Base-by-base conservation (phyloP, 2,888 invertebrate species). In the Chromoteleia sp. region DNA sequence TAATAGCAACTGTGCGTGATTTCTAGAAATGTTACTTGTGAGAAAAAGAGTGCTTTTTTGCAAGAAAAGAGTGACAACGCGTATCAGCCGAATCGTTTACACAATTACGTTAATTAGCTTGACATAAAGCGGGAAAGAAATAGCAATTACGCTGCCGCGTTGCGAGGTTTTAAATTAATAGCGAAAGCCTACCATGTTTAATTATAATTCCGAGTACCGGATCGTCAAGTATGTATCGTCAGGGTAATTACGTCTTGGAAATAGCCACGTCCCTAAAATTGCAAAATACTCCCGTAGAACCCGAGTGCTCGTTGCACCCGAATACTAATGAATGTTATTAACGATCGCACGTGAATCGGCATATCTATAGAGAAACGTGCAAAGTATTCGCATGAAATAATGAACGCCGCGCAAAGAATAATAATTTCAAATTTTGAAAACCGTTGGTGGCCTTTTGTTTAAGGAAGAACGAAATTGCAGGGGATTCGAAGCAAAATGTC, bases 131-230 rank as follows among this genome's bases (percentile, higher is more conserved):
- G 73, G 39, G 61, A 70, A 71, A 73, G 63, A 70, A 82, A 74
- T 70, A 70, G 63, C 70, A 77, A 81, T 77, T 77, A 74, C 54
- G 58, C 68, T 25, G 75, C 56, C 75, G 80, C 63, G 61, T 67
- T 65, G 65, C 58, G 70, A 56, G 82, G 82, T 79, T 54, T 75
- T 43, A 74, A 84, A 85, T 85, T 85, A 83, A 85, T 85, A 85
- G 83, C 65, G 78, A 85, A 78, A 85, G 74, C 81, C 70, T 67
- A 71, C 65, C 77, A 79, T 50, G 71, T 68, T 83, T 82, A 84
- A 84, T 83, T 84, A 82, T 84, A 84, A 84, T 81, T 81, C 73
- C 52, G 48, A 77, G 77, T 77, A 68, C 70, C 68, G 54, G 68
- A 65, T 77, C 67, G 81, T 70, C 65, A 52, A 65, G 75, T 70